phyloP scores from a whole-genome alignment of 2,797 vertebrate genomes.

The Galaxias olidus region DNA sequence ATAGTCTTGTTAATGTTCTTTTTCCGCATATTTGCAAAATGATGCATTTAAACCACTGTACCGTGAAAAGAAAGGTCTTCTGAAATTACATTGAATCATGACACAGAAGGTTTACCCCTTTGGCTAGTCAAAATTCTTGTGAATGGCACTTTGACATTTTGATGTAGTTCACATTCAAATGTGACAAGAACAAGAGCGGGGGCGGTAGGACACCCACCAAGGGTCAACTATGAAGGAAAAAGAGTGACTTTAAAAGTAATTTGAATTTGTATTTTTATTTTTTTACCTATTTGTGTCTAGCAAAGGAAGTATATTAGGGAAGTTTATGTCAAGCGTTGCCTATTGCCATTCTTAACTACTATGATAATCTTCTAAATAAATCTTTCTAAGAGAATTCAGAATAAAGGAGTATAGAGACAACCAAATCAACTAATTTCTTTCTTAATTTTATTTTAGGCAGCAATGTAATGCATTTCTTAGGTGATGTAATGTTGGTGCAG shows the following conservation, averaged over 20 bases:
- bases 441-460: conserved; percentile 16
- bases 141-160: conserved; percentile 38
- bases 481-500: conserved; percentile 6
- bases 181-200: conserved; percentile 36
- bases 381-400: conserved; percentile 31
- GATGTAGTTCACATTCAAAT: conserved; percentile 43
- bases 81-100: conserved; percentile 23
- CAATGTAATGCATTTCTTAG: conserved; percentile 24
- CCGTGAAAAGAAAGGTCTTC: conserved; percentile 23
- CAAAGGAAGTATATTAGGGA: too few relatives aligned
- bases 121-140: conserved; percentile 33
- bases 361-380: neutral
- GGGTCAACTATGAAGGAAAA: conserved; percentile 12
- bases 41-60: conserved; percentile 23
- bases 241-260: too few relatives aligned
- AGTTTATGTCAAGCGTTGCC: too few relatives aligned
- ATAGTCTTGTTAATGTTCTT: neutral
- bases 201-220: conserved; percentile 33
- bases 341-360: too few relatives aligned
- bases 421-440: conserved; percentile 45
- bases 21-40: neutral
- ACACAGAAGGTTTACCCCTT: conserved; percentile 1
- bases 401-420: conserved; percentile 23
- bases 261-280: too few relatives aligned
- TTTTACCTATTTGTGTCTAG: too few relatives aligned